Percentiles rank a stretch among this genome's conserved stretches.
Evolutionary conservation across 2,797 vertebrate species (phyloP).

Genomic region (Melanotaenia maccullochi): DNA sequence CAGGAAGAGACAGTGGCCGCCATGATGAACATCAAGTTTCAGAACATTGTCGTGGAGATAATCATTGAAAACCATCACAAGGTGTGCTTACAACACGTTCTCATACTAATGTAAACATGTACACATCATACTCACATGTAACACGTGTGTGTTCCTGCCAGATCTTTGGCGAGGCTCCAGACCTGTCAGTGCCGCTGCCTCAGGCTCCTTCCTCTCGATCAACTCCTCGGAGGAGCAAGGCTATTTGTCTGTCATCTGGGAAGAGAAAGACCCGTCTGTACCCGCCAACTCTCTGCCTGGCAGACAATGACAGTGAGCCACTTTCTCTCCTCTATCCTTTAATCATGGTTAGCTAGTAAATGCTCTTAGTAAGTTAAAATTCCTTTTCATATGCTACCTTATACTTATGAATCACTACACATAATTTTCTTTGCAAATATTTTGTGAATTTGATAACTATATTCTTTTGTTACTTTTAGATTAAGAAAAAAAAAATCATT

Average conservation of each 20-base stretch:
- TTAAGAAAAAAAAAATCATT: too few species aligned
- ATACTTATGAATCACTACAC: not conserved
- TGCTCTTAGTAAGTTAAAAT: not conserved
- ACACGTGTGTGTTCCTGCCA: conserved; percentile 61
- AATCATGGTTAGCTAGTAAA: not conserved
- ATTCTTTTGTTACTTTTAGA: too few species aligned
- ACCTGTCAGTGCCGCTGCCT: conserved; percentile 92
- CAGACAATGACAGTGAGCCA: conserved; percentile 93
- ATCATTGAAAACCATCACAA: conserved; percentile 97
- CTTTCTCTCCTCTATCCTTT: not conserved
- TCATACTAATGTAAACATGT: not conserved
- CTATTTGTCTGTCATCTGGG: conserved; percentile 95
- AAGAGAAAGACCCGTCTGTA: conserved; percentile 92
- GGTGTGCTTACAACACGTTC: conserved; percentile 66
- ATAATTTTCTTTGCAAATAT: not conserved
- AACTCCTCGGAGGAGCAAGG: conserved; percentile 88
- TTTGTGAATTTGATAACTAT: not conserved
- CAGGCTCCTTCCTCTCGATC: conserved; percentile 87
- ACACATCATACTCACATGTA: not conserved
- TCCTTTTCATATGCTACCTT: not conserved
- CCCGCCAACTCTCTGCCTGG: conserved; percentile 88
- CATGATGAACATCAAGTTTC: conserved; percentile 99
- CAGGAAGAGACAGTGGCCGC: conserved; percentile 98
- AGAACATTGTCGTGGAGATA: conserved; percentile 98
- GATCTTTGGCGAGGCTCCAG: conserved; percentile 94